Percentiles rank a stretch among this genome's conserved stretches.
Conservation (phyloP, 1,140 invertebrate genomes). For the Drosophila bocki region DNA sequence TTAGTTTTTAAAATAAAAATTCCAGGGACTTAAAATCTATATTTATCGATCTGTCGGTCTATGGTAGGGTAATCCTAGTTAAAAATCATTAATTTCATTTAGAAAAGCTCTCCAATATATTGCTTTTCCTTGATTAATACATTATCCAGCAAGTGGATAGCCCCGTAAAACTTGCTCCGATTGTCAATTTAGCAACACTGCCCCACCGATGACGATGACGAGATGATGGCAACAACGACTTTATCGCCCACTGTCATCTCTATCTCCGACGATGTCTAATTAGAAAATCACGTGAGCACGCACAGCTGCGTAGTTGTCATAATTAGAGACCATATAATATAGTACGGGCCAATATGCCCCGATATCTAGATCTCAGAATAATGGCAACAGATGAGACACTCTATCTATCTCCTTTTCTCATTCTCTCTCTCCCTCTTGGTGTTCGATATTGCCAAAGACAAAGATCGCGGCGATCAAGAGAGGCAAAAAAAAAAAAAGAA, state of each 20-base stretch:
- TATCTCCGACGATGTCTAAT: slow-evolving; percentile 57
- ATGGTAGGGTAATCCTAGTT: too few species aligned
- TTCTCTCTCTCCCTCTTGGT: slow-evolving; percentile 4
- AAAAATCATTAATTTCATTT: neutral
- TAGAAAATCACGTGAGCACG: slow-evolving; percentile 83
- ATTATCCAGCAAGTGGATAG: slow-evolving; percentile 29
- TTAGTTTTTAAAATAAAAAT: too few species aligned
- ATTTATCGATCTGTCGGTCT: too few species aligned
- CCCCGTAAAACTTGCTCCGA: slow-evolving; percentile 29
- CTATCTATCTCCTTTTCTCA: neutral
- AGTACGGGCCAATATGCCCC: slow-evolving; percentile 16
- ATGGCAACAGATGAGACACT: slow-evolving; percentile 23
- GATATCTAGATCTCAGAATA: slow-evolving; percentile 37
- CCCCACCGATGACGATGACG: slow-evolving; percentile 31
- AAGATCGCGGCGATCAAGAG: slow-evolving; percentile 1
- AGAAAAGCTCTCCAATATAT: neutral
- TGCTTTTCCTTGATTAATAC: neutral
- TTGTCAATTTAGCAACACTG: slow-evolving; percentile 73
- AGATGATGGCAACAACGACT: slow-evolving; percentile 68
- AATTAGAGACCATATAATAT: slow-evolving; percentile 65
- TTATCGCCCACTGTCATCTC: slow-evolving; percentile 83
- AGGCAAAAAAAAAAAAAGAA: slow-evolving; percentile 17
- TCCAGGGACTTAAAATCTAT: too few species aligned
- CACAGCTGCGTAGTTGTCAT: slow-evolving; percentile 81
- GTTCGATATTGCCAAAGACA: slow-evolving; percentile 39